Conservation (phyloP, 1,140 invertebrate genomes). For the Camponotus pennsylvanicus region DNA sequence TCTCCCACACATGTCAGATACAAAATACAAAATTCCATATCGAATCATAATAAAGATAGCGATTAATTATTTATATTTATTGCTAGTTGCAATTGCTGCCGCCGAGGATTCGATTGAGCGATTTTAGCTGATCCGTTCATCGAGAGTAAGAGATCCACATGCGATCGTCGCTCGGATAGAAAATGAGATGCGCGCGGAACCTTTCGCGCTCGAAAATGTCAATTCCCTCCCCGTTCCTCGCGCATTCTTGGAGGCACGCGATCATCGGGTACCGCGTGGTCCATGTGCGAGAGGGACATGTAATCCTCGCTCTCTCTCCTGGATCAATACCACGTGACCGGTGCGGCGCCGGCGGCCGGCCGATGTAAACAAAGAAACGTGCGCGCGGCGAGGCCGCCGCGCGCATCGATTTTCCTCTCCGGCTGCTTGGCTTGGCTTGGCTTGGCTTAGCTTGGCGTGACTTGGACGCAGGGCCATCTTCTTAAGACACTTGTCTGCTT, state of each 20-base stretch:
- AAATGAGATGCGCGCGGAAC: background rate
- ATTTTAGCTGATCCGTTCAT: constrained; percentile 14
- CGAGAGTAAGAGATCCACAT: background rate
- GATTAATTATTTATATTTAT: background rate
- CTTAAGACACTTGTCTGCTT: constrained; percentile 14
- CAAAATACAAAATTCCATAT: background rate
- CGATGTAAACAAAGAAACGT: constrained; percentile 86
- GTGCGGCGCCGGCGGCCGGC: constrained; percentile 64
- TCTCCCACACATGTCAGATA: background rate
- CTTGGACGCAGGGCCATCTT: constrained; percentile 35
- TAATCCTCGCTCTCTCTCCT: constrained; percentile 59
- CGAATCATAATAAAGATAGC: background rate
- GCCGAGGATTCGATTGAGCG: background rate
- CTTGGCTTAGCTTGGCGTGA: constrained; percentile 37
- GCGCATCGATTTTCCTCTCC: constrained; percentile 82
- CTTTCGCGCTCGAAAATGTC: constrained; percentile 5
- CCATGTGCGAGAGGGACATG: constrained; percentile 10
- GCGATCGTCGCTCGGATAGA: background rate
- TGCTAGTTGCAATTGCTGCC: too few relatives aligned
- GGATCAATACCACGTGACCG: constrained; percentile 78
- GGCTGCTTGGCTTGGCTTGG: constrained; percentile 38
- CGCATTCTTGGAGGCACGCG: constrained; percentile 8
- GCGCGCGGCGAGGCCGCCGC: constrained; percentile 79
- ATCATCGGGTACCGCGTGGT: constrained; percentile 63
- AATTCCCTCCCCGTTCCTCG: constrained; percentile 12